phyloP scores from a whole-genome alignment of 2,113 vertebrate species.

The Phalacrocorax pelagicus region DNA sequence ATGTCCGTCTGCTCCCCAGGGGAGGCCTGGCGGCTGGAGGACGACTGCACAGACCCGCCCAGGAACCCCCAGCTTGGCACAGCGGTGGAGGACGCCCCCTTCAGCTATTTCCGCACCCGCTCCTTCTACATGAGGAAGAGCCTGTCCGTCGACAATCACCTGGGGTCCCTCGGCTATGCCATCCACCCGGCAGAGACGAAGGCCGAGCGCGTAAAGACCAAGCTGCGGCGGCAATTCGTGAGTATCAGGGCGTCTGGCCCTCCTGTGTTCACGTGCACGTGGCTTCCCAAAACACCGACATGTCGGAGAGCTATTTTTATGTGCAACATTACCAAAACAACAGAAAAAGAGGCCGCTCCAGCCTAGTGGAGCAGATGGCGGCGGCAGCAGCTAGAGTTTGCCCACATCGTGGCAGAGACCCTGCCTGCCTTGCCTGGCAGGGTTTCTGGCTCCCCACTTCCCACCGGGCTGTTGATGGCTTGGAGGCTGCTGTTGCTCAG shows the following conservation, averaged over 20 bases:
- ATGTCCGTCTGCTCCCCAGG: constrained; percentile 28
- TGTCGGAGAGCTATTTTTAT: neutral
- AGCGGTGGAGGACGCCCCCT: constrained; percentile 73
- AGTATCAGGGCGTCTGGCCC: constrained; percentile 36
- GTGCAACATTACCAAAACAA: accelerated
- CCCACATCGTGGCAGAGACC: accelerated
- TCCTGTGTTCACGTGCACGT: accelerated
- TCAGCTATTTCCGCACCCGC: constrained; percentile 78
- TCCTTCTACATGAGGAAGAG: constrained; percentile 89
- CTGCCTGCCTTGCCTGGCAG: neutral
- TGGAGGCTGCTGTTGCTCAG: neutral
- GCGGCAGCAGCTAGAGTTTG: neutral
- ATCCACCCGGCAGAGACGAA: constrained; percentile 59
- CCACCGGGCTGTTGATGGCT: accelerated
- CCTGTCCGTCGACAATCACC: constrained; percentile 84
- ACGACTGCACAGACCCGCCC: constrained; percentile 58
- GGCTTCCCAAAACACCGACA: accelerated
- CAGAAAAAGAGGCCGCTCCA: neutral
- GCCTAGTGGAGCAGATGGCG: neutral
- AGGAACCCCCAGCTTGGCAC: constrained; percentile 60
- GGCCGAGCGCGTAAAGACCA: constrained; percentile 70
- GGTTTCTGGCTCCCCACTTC: too few species aligned
- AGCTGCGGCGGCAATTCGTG: constrained; percentile 89
- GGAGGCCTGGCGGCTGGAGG: constrained; percentile 85
- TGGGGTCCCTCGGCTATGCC: constrained; percentile 75